phyloP scores from a whole-genome alignment of 1,140 invertebrate genomes.

The Drosophila nebulosa region DNA sequence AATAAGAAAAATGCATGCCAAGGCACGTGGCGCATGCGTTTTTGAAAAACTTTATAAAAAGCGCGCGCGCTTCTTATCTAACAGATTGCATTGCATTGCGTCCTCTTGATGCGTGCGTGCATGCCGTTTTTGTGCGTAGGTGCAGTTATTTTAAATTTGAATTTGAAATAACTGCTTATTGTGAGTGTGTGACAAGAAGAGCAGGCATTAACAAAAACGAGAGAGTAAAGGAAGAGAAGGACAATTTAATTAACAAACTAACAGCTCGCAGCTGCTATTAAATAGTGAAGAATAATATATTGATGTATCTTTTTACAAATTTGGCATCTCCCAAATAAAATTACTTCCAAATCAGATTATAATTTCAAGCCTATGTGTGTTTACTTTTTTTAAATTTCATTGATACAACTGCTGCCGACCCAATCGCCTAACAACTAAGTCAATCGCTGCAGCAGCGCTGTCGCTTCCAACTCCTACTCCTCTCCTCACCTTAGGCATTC shows the following conservation, averaged over 20 bases:
- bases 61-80: neutral
- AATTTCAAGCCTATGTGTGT: neutral
- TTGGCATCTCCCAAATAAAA: neutral
- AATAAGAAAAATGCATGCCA: neutral
- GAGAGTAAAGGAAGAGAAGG: no score
- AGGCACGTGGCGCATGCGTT: neutral
- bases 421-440: neutral
- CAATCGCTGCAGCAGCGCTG: neutral
- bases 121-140: neutral
- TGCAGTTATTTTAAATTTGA: neutral
- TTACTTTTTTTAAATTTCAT: neutral
- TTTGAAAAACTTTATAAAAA: neutral
- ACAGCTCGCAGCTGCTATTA: neutral
- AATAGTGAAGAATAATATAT: neutral
- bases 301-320: neutral
- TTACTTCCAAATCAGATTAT: neutral
- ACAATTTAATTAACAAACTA: neutral
- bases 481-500: neutral
- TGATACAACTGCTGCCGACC: neutral
- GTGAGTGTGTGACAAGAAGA: neutral
- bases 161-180: neutral
- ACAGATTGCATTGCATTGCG: neutral
- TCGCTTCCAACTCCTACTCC: neutral
- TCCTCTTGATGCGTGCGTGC: neutral
- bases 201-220: no score